Base-by-base conservation (phyloP, 1,140 invertebrate species). In the Nixonia krombeini region DNA sequence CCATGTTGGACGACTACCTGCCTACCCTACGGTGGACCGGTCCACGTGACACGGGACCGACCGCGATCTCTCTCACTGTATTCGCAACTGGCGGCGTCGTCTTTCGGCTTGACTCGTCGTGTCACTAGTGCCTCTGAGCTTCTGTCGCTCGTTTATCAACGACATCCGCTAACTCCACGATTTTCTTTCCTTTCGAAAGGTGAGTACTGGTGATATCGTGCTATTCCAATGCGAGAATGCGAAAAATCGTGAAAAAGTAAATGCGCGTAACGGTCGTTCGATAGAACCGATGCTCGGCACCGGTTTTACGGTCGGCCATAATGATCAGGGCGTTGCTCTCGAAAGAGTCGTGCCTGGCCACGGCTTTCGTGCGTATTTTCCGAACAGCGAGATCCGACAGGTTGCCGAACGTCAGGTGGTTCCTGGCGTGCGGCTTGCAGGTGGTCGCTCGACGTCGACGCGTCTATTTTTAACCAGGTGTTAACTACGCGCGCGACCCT, bases 31-130 rank as follows among this genome's bases (percentile, higher is more conserved):
- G 35, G 17, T 40, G 77, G 82, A 52, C 73, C 73, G 84, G 83
- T 85, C 81, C 77, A 86, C 67, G 71, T 50, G 38, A 42, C 66
- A 63, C 70, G 70, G 72, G 73, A 72, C 73, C 71, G 79, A 73
- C 72, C 67, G 71, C 74, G 73, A 78, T 78, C 73, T 73, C 69
- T 68, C 75, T 82, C 77, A 72, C 74, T 61, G 78, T 74, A 69
- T 74, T 81, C 71, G 75, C 69, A 73, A 79, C 76, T 79, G 72
- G 75, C 76, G 63, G 73, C 59, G 37, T 69, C 58, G 66, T 53
- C 56, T 59, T 61, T 64, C 70, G 72, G 73, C 72, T 72, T 40
- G 62, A 44, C 66, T 68, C 52, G 58, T 73, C 52, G 65, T 67
- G 68, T 75, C 70, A 74, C 64, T 75, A 71, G 76, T 76, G 69